Conservation (phyloP, 2,797 vertebrate species). For the Benthosema pterotum region DNA sequence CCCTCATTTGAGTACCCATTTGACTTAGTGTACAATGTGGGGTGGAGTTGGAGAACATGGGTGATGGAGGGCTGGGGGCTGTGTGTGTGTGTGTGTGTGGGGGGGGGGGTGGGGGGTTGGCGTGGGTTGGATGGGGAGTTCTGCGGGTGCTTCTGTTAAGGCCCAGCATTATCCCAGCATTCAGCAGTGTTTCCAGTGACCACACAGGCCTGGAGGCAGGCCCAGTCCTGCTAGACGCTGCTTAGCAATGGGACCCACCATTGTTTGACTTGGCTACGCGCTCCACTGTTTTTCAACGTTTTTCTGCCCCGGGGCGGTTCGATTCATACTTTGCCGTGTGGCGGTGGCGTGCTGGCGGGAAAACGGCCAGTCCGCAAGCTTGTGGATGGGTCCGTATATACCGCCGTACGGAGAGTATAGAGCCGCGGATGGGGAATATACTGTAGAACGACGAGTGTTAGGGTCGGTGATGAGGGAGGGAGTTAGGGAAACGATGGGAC, state of each 20-base stretch:
- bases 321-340: conserved; percentile 25
- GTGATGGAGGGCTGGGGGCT: not conserved
- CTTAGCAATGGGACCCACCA: conserved; percentile 81
- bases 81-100: too few relatives aligned
- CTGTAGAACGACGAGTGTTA: conserved; percentile 73
- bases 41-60: too few relatives aligned
- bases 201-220: conserved; percentile 78
- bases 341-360: too few relatives aligned
- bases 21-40: too few relatives aligned
- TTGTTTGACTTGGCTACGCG: conserved; percentile 82
- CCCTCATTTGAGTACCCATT: too few relatives aligned
- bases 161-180: conserved; percentile 76
- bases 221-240: conserved; percentile 84
- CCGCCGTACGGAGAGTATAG: too few relatives aligned
- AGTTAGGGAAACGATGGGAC: conserved; percentile 72
- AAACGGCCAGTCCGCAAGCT: too few relatives aligned
- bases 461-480: conserved; percentile 73
- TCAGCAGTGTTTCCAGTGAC: conserved; percentile 72
- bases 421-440: too few relatives aligned
- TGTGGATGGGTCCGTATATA: too few relatives aligned
- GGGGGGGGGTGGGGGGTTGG: not conserved
- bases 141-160: conserved; percentile 62
- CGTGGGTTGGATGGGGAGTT: too few relatives aligned
- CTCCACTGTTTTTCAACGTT: conserved; percentile 79
- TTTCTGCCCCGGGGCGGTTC: conserved; percentile 33